Base-by-base conservation (phyloP, 2,888 invertebrate species). In the Standfussiana lucernea region DNA sequence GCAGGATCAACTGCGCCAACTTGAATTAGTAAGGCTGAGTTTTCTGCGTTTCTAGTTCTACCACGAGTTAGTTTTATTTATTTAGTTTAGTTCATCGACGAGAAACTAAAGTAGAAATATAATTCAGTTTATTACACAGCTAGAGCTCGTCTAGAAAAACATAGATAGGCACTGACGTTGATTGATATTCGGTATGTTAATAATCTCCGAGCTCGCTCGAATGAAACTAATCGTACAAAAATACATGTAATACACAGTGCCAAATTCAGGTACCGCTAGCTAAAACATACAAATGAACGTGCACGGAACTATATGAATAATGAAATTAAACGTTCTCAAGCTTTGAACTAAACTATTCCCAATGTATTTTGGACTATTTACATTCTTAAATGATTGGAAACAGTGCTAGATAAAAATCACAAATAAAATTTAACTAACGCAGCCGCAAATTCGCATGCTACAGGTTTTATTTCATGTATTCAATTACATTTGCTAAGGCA, bases 131-230 rank as follows among this genome's bases (percentile, higher is more conserved):
- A 61, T 28, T 45, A 61, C 18, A 66, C 28, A 62, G 37, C 32
- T 56, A 56, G 18, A 77, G 50, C 8, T 50, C 42, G 18, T 24
- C 35, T 35, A 59, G 75, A 66, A 59, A 65, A 74, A 75, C 64
- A 76, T 66, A 50, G 45, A 86, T 75, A 73, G 64, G 64, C 18
- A 65, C 10, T 64, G 86, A 81, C 73, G 59, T 80, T 82, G 83
- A 87, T 82, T 78, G 80, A 84, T 84, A 50, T 47, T 62, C 37
- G 28, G 50, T n/a, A 65, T 72, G 64, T 65, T 59, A 80, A 69
- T 75, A 75, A 79, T 70, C 56, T 61, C 18, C 7, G 37, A 47
- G 66, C 61, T 77, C 76, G 59, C 42, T 53, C 53, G 42, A 42
- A 75, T 37, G 37, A 66, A 71, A 64, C 59, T 64, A 69, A 73